Evolutionary conservation across 92 coral and sea anemone species (phyloP).

Genomic region (Heteractis magnifica): DNA sequence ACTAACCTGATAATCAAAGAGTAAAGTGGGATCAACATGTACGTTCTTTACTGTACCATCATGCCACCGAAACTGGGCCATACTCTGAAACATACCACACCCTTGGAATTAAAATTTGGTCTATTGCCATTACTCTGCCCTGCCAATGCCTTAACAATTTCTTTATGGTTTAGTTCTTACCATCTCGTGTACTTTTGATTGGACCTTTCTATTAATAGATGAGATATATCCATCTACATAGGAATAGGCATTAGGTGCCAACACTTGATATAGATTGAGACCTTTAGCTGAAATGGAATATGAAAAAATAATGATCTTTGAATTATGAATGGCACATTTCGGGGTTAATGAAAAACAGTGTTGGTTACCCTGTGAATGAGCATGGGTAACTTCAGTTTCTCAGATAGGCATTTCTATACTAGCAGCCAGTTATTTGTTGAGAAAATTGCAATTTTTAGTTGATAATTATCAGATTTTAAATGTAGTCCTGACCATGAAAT

Average conservation of each 20-base stretch:
- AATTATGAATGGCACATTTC: no score
- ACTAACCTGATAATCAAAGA: conserved; percentile 90
- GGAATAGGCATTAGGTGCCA: conserved; percentile 95
- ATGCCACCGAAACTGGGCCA: conserved; percentile 98
- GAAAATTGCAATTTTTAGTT: no score
- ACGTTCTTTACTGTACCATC: conserved; percentile 95
- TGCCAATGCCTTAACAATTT: not conserved
- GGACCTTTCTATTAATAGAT: conserved; percentile 84
- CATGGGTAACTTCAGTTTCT: no score
- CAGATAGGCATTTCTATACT: no score
- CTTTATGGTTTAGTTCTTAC: conserved; percentile 41
- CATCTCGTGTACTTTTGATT: conserved; percentile 87
- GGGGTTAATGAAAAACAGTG: not conserved
- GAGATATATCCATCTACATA: conserved; percentile 94
- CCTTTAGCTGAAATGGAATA: conserved; percentile 65
- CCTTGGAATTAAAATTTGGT: no score
- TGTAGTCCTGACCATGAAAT: no score
- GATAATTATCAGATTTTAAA: no score
- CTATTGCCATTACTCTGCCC: not conserved
- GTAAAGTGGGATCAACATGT: conserved; percentile 94
- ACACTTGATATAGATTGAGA: conserved; percentile 87
- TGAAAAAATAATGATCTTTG: not conserved
- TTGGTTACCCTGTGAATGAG: not conserved
- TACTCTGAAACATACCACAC: conserved; percentile 58
- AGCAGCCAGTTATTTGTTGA: no score